These are phyloP conservation scores for Conopomorpha cramerella DNA, from an alignment of 1,140 invertebrate species.

Conservation along the genomic window DNA sequence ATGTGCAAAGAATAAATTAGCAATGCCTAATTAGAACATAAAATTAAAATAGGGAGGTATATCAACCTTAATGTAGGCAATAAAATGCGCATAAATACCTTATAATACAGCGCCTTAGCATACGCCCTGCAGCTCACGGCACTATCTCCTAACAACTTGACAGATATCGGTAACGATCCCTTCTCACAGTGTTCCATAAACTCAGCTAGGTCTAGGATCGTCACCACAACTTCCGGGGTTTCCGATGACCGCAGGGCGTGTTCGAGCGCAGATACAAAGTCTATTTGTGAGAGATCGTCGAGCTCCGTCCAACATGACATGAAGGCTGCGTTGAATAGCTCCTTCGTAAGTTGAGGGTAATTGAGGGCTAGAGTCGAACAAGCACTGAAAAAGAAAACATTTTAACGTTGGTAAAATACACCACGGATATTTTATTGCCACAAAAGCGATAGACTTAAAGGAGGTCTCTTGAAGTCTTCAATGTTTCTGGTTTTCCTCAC, in stretches of 20 bases:
- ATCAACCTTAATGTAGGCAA: too few species aligned
- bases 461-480: too few species aligned
- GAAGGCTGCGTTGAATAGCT: slow-evolving; percentile 98
- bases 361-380: slow-evolving; percentile 92
- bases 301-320: slow-evolving; percentile 99
- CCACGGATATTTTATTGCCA: too few species aligned
- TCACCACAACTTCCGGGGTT: slow-evolving; percentile 95
- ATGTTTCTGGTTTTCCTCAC: too few species aligned
- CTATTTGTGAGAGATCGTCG: slow-evolving; percentile 78
- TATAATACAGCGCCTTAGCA: slow-evolving; percentile 98
- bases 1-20: too few species aligned
- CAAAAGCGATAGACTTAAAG: too few species aligned
- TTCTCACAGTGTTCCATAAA: slow-evolving; percentile 99
- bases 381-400: slow-evolving; percentile 65
- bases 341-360: slow-evolving; percentile 90
- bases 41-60: too few species aligned
- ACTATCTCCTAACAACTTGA: slow-evolving; percentile 78
- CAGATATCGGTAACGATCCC: slow-evolving; percentile 89
- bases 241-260: slow-evolving; percentile 90
- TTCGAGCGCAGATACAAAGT: slow-evolving; percentile 85
- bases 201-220: slow-evolving; percentile 95
- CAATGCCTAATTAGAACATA: too few species aligned
- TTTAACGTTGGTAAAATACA: too few species aligned
- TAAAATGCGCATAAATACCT: slow-evolving; percentile 60
- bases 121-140: slow-evolving; percentile 84